Percentiles rank a stretch among this genome's conserved stretches.
Evolutionary conservation across 2,888 invertebrate species (phyloP).

Genomic region (Leptogaster cylindrica): DNA sequence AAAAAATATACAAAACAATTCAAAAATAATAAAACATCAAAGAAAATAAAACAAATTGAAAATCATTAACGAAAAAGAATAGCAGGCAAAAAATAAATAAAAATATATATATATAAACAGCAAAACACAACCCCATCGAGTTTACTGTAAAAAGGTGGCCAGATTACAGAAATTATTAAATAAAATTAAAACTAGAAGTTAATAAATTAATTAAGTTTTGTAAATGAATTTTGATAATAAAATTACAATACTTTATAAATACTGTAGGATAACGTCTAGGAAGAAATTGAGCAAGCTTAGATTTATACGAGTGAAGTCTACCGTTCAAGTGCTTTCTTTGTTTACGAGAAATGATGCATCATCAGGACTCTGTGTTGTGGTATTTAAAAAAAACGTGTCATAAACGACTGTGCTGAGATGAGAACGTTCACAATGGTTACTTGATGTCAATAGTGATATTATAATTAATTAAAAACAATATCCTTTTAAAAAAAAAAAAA

Average conservation of each 20-base stretch:
- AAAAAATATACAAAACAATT: no score
- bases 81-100: background rate
- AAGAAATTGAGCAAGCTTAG: slow-evolving; percentile 27
- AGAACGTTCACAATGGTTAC: slow-evolving; percentile 35
- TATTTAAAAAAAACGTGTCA: slow-evolving; percentile 36
- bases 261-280: slow-evolving; percentile 29
- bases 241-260: slow-evolving; percentile 34
- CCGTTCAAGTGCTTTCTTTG: slow-evolving; percentile 28
- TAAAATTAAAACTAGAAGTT: slow-evolving; percentile 34
- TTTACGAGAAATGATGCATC: slow-evolving; percentile 37
- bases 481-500: no score
- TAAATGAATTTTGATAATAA: slow-evolving; percentile 39
- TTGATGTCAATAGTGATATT: slow-evolving; percentile 40
- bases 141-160: slow-evolving; percentile 40
- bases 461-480: slow-evolving; percentile 33
- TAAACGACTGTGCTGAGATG: slow-evolving; percentile 33
- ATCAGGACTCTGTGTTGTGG: slow-evolving; percentile 38
- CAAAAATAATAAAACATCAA: background rate
- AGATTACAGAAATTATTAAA: slow-evolving; percentile 31
- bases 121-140: slow-evolving; percentile 33
- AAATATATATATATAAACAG: background rate
- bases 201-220: slow-evolving; percentile 39
- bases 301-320: slow-evolving; percentile 10
- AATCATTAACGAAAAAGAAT: background rate
- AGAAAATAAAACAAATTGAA: slow-evolving; percentile 2